Conservation (phyloP, 2,888 invertebrate species). For the Tyria jacobaeae region DNA sequence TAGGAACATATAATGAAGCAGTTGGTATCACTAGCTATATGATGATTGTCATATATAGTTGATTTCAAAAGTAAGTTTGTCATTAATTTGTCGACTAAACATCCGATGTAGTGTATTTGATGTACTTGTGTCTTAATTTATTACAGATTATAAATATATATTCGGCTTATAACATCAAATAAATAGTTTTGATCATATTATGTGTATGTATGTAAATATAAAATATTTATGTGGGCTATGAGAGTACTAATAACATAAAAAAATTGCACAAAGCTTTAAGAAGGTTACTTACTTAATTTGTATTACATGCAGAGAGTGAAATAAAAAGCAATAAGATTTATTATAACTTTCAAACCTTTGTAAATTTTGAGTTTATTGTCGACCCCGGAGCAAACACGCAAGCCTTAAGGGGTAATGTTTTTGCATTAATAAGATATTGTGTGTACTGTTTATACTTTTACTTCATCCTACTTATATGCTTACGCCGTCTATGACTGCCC, state of each 20-base stretch:
- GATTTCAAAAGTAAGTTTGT: too few relatives aligned
- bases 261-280: constrained; percentile 11
- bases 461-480: too few relatives aligned
- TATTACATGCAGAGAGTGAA: constrained; percentile 30
- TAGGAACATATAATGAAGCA: too few relatives aligned
- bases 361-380: constrained; percentile 44
- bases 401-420: constrained; percentile 24
- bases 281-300: constrained; percentile 14
- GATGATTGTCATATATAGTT: too few relatives aligned
- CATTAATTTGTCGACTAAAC: too few relatives aligned
- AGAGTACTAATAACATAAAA: not conserved
- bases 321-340: constrained; percentile 45
- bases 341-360: constrained; percentile 36
- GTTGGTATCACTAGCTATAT: too few relatives aligned
- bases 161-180: not conserved
- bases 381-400: constrained; percentile 42
- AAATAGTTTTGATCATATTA: not conserved
- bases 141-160: too few relatives aligned
- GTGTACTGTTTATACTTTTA: constrained; percentile 1
- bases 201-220: not conserved
- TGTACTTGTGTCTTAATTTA: too few relatives aligned
- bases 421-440: constrained; percentile 27
- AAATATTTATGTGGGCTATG: not conserved
- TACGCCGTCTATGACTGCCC: too few relatives aligned
- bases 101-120: too few relatives aligned